phyloP scores from a whole-genome alignment of 2,888 invertebrate genomes.

The Leptopterna dolabrata region DNA sequence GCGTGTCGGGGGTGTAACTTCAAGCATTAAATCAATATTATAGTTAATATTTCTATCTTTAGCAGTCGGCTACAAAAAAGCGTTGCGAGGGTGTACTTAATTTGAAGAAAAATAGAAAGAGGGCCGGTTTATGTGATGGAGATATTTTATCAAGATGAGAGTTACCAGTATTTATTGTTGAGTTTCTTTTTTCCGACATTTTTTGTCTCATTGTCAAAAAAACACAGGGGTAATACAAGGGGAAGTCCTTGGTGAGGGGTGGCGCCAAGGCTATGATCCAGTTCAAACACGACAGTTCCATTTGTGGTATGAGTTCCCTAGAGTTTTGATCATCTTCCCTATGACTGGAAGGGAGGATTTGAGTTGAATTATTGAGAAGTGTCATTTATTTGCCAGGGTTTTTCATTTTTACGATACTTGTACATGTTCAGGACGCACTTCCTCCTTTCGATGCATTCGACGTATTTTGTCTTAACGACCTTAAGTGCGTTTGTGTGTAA shows the following conservation, averaged over 20 bases:
- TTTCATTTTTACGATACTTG: background rate
- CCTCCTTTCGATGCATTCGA: background rate
- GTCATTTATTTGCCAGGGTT: background rate
- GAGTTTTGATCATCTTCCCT: background rate
- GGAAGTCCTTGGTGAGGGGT: background rate
- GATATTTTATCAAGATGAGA: constrained; percentile 13
- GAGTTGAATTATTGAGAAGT: constrained; percentile 12
- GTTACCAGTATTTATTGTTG: constrained; percentile 27
- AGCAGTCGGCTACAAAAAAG: background rate
- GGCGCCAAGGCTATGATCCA: background rate
- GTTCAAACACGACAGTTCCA: constrained; percentile 44
- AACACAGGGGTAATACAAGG: background rate
- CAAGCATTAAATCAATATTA: constrained; percentile 51
- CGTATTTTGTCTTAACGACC: background rate
- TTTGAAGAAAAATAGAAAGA: background rate
- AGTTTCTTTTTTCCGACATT: background rate
- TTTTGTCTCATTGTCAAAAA: background rate
- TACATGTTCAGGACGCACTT: background rate
- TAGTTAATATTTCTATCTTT: constrained; percentile 26
- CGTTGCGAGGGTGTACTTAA: constrained; percentile 17
- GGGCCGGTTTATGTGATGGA: background rate
- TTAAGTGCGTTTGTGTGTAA: background rate
- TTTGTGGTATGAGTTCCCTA: constrained; percentile 32
- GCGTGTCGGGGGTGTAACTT: background rate
- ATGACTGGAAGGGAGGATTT: background rate